phyloP scores from a whole-genome alignment of 2,888 invertebrate genomes.

The Rapana venosa region DNA sequence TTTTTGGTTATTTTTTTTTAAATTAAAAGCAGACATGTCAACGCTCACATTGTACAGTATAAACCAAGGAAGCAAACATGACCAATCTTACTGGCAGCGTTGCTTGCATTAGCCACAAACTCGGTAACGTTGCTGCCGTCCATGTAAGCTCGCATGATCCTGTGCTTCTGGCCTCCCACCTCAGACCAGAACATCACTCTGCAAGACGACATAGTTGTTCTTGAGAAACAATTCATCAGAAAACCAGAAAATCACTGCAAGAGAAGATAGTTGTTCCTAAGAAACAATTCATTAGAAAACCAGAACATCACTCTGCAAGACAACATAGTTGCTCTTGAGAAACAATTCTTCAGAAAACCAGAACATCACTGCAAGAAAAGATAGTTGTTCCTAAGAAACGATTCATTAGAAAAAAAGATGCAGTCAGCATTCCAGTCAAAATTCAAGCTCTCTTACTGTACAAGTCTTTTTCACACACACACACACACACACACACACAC shows the following conservation, averaged over 20 bases:
- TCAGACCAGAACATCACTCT: slow-evolving; percentile 82
- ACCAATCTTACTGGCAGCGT: slow-evolving; percentile 63
- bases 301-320: slow-evolving; percentile 80
- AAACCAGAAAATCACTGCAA: neutral
- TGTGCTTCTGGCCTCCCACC: slow-evolving; percentile 78
- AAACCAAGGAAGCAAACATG: too few species aligned
- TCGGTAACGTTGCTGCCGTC: slow-evolving; percentile 81
- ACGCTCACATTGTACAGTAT: too few species aligned
- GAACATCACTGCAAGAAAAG: neutral
- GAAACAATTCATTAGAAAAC: too few species aligned
- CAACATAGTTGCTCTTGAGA: neutral
- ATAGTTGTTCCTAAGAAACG: too few species aligned
- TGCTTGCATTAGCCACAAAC: slow-evolving; percentile 52
- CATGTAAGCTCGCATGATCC: slow-evolving; percentile 84
- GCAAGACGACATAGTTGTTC: slow-evolving; percentile 6
- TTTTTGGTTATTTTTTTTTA: too few species aligned
- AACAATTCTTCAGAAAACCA: neutral
- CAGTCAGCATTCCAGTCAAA: too few species aligned
- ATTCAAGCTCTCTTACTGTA: too few species aligned
- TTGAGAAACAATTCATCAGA: too few species aligned
- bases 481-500: slow-evolving; percentile 9
- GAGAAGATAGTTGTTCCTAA: too few species aligned
- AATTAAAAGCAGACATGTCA: too few species aligned
- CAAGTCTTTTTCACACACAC: neutral
- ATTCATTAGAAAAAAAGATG: too few species aligned